A percentile compares a stretch with the other conserved stretches of the same genome.
Conservation (phyloP, 2,888 invertebrate genomes). For the Dyspetes luteomarginatus region DNA sequence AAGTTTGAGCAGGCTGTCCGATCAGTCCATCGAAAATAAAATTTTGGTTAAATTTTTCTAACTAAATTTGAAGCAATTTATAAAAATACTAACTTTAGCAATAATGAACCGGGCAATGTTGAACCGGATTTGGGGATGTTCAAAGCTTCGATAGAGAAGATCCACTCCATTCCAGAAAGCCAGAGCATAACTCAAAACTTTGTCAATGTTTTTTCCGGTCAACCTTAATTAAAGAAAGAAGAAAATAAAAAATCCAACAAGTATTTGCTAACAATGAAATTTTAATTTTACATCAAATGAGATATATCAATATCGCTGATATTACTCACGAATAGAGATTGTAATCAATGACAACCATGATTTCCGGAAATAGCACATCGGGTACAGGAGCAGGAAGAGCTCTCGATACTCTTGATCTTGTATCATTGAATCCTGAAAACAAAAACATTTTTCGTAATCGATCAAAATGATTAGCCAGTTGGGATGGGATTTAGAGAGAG, state of each 20-base stretch:
- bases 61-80: too few relatives aligned
- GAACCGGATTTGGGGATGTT: constrained; percentile 45
- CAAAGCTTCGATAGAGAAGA: constrained; percentile 49
- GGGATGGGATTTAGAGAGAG: too few relatives aligned
- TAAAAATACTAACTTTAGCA: neutral
- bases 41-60: too few relatives aligned
- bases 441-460: too few relatives aligned
- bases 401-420: neutral
- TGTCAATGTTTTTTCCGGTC: constrained; percentile 2
- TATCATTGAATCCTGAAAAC: neutral
- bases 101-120: constrained; percentile 37
- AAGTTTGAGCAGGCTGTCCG: too few relatives aligned
- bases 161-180: constrained; percentile 55
- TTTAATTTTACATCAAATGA: too few relatives aligned
- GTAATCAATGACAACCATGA: constrained; percentile 40
- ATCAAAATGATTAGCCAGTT: too few relatives aligned
- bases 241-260: neutral
- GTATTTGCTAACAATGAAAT: too few relatives aligned
- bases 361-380: constrained; percentile 32
- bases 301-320: too few relatives aligned
- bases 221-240: constrained; percentile 23
- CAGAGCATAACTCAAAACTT: constrained; percentile 23
- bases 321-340: constrained; percentile 5
- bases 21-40: too few relatives aligned
- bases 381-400: neutral